Evolutionary conservation across 2,113 vertebrate species (phyloP).

Genomic region (Prietella phreatophila): DNA sequence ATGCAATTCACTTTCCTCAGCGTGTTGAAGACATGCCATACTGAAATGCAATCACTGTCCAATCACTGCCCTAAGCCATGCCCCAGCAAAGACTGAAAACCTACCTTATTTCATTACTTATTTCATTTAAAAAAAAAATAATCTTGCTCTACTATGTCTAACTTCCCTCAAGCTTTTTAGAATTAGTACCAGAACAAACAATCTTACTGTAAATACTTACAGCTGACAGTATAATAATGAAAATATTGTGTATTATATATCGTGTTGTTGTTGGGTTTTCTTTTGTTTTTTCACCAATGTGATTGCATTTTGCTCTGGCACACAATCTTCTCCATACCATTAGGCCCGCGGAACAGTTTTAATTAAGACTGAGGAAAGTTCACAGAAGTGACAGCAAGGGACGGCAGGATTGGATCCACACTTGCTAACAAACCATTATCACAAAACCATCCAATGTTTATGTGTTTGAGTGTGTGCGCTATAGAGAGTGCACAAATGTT

Average conservation of each 20-base stretch:
- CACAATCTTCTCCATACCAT: background rate
- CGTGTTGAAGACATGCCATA: background rate
- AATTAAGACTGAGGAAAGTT: background rate
- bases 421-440: background rate
- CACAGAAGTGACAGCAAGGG: background rate
- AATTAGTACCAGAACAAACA: background rate
- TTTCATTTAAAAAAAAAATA: too few species aligned
- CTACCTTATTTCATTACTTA: background rate
- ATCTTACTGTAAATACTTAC: background rate
- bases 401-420: background rate
- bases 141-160: too few species aligned
- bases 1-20: background rate
- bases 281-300: background rate
- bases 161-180: background rate
- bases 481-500: constrained; percentile 7
- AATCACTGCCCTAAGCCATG: background rate
- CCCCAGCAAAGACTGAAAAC: background rate
- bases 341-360: background rate
- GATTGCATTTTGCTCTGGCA: background rate
- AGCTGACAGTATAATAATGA: background rate
- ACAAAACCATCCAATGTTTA: background rate
- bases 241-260: background rate
- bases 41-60: background rate
- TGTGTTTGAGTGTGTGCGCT: background rate
- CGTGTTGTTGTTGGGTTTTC: background rate